Percentiles rank a stretch among this genome's conserved stretches.
Evolutionary conservation across 2,888 invertebrate species (phyloP).

Genomic region (Lasiommata megera): DNA sequence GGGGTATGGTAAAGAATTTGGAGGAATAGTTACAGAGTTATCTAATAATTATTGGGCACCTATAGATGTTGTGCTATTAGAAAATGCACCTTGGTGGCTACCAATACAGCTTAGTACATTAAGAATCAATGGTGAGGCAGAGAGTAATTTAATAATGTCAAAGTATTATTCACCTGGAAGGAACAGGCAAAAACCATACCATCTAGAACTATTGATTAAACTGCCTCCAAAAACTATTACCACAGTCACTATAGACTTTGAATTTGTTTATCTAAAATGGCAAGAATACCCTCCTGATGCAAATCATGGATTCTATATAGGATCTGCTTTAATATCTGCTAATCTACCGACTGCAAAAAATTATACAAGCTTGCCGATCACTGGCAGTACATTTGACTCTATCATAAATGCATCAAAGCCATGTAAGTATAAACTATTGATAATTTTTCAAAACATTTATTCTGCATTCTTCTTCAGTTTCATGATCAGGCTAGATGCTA

Average conservation of each 20-base stretch:
- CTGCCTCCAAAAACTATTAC: conserved; percentile 91
- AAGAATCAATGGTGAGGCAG: conserved; percentile 83
- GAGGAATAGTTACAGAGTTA: conserved; percentile 92
- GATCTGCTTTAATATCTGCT: conserved; percentile 91
- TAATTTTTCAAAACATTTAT: no score
- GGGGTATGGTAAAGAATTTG: conserved; percentile 95
- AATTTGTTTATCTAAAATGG: conserved; percentile 98
- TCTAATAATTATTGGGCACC: conserved; percentile 89
- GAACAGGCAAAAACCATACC: conserved; percentile 91
- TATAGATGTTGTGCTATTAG: conserved; percentile 90
- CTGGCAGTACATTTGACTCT: conserved; percentile 85
- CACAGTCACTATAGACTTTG: conserved; percentile 93
- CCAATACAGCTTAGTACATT: conserved; percentile 95
- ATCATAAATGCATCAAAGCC: conserved; percentile 84
- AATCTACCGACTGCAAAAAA: conserved; percentile 89
- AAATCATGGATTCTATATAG: conserved; percentile 98
- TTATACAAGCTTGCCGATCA: conserved; percentile 88
- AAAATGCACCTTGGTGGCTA: conserved; percentile 95
- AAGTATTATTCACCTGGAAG: conserved; percentile 87
- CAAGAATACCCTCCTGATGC: conserved; percentile 99
- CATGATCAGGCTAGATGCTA: no score
- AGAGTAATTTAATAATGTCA: conserved; percentile 79
- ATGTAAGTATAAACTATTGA: conserved; percentile 50
- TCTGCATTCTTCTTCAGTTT: no score
- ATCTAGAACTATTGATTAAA: conserved; percentile 91